Evolutionary conservation across 1,140 invertebrate genomes (phyloP).

Genomic region (Zaprionus taronus): DNA sequence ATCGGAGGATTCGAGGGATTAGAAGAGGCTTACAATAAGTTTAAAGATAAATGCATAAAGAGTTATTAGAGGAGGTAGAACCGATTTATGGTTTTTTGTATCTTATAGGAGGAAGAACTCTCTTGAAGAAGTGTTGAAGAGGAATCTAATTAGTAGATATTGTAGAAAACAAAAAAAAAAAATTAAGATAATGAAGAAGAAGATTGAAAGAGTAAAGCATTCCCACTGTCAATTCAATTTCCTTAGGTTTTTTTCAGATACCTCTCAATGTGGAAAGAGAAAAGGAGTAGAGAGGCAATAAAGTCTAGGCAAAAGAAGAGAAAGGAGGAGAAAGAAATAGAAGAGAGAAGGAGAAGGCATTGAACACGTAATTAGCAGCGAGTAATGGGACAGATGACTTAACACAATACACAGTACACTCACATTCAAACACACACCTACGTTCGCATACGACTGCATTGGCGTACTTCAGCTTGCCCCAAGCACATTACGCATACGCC

Average conservation of each 20-base stretch:
- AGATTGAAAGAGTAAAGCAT: not conserved
- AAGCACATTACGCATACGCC: conserved; percentile 79
- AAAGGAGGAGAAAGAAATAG: not conserved
- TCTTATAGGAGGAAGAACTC: too few relatives aligned
- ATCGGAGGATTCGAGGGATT: not conserved
- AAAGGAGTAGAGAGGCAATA: not conserved
- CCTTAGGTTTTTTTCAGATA: not conserved
- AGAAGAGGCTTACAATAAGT: not conserved
- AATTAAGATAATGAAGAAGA: too few relatives aligned
- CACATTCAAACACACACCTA: conserved; percentile 3
- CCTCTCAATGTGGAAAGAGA: not conserved
- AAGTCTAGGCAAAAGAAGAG: too few relatives aligned
- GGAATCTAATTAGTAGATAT: not conserved
- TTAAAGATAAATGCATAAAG: not conserved
- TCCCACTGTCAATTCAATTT: not conserved
- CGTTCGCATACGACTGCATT: conserved; percentile 48
- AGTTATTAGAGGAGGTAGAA: too few relatives aligned
- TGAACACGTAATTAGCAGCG: conserved; percentile 39
- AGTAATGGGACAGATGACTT: conserved; percentile 23
- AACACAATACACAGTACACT: conserved; percentile 7
- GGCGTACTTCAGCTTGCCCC: conserved; percentile 57
- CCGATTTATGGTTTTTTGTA: too few relatives aligned
- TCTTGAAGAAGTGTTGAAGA: not conserved
- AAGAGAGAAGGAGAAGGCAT: conserved; percentile 7
- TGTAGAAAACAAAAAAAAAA: not conserved